Percentiles rank a stretch among this genome's conserved stretches.
These are phyloP conservation scores for Drosophila macrospina DNA, from an alignment of 2,888 invertebrate species.

Conservation along the genomic window DNA sequence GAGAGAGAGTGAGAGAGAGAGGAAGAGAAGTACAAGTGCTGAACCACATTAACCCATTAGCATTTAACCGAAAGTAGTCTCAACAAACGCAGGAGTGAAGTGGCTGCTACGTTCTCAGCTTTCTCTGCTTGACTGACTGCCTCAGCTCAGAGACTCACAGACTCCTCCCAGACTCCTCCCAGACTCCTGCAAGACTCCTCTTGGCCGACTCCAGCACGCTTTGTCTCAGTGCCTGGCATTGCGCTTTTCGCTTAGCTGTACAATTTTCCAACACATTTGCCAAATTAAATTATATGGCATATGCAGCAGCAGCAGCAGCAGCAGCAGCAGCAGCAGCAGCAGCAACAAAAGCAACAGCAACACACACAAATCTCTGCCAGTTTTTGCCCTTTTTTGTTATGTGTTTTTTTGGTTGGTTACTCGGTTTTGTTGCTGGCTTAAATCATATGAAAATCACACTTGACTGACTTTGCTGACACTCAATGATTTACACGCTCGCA, in stretches of 20 bases:
- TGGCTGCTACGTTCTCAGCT: conserved; percentile 32
- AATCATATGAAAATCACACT: conserved; percentile 71
- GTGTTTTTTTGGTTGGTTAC: neutral
- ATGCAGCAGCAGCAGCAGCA: conserved; percentile 48
- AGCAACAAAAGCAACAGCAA: conserved; percentile 20
- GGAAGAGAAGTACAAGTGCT: conserved; percentile 42
- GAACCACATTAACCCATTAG: conserved; percentile 65
- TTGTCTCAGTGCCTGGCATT: conserved; percentile 41
- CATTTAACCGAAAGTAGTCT: conserved; percentile 40
- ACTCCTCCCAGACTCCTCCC: too few species aligned
- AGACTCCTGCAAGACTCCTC: too few species aligned
- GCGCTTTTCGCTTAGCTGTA: conserved; percentile 61
- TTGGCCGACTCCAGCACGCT: conserved; percentile 22
- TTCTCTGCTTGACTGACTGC: conserved; percentile 44
- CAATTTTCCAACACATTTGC: conserved; percentile 81
- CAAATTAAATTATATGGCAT: conserved; percentile 76
- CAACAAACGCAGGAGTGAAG: conserved; percentile 37
- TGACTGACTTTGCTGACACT: conserved; percentile 72
- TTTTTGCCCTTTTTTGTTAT: conserved; percentile 18
- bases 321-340: conserved; percentile 32
- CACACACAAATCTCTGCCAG: conserved; percentile 40
- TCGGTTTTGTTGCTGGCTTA: conserved; percentile 52
- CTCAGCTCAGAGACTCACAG: conserved; percentile 29
- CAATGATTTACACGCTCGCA: conserved; percentile 64
- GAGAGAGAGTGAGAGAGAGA: neutral